Evolutionary conservation across 2,113 vertebrate species (phyloP), one percentile per base, ranked within the genome.

Genomic region (Rhabdomys dilectus): DNA sequence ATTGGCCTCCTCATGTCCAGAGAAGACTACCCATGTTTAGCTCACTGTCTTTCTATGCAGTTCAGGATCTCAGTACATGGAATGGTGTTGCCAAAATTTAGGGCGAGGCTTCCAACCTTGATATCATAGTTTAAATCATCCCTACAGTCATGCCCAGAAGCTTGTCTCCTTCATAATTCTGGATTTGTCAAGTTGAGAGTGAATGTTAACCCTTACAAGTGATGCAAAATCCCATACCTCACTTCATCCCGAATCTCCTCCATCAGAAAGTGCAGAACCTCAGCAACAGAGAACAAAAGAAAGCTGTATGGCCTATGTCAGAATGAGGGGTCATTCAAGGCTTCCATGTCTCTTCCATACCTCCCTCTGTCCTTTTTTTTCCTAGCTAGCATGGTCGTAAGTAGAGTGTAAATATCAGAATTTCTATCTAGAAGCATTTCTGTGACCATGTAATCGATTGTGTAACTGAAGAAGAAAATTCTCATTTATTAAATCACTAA

Each of bases 211-310:
- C 22, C 39, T 86, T 39, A 48, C 22, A 56, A 21, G 34, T 42
- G 16, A 75, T 34, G 2, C 4, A 39, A 1, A 19, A 5, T 12
- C 17, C 16, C 12, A 34, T 2, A 1, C 13, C 17, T 66, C 56
- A 7, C 34, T 21, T 56, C 9, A 2, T 13, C 29, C 0, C 0
- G 5, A 17, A 19, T 45, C 9, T 51, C 51, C 12, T 21, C 3
- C 34, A 22, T 42, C 31, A 11, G 17, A 88, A 82, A 48, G 1
- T 9, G 7, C 6, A 51, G 56, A 36, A 45, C 12, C 26, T 29
- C 24, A 39, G 45, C 24, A 48, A 34, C 0, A 22, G 11, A 51
- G 51, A 51, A 51, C 19, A 51, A 51, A 51, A 91, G 39, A 75
- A 39, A 58, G 5, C 88, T 70, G 11, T 21, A 8, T 6, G 26